Evolutionary conservation across 1,140 invertebrate genomes (phyloP).

Genomic region (Phocides pigmalion): DNA sequence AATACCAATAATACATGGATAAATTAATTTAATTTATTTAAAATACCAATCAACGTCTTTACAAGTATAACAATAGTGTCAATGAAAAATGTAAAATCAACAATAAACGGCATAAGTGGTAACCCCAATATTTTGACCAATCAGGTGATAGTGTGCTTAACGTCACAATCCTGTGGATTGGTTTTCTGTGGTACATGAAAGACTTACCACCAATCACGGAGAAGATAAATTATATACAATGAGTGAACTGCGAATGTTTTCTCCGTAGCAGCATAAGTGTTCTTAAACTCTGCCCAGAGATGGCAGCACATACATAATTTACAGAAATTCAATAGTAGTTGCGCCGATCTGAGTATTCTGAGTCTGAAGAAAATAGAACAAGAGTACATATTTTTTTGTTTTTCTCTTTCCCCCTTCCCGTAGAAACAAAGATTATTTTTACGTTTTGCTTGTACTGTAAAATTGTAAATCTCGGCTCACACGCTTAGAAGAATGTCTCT

Average conservation of each 20-base stretch:
- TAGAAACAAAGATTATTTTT: conserved; percentile 47
- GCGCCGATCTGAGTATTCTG: too few relatives aligned
- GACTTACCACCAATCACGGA: conserved; percentile 26
- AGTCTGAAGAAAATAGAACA: conserved; percentile 44
- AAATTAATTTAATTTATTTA: conserved; percentile 3
- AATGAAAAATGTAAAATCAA: conserved; percentile 39
- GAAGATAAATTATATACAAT: conserved; percentile 4
- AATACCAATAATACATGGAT: neutral
- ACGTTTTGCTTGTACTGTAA: conserved; percentile 26
- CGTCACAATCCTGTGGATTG: neutral
- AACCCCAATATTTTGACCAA: conserved; percentile 16
- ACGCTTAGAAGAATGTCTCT: conserved; percentile 34
- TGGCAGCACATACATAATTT: conserved; percentile 61
- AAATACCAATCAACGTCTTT: conserved; percentile 29
- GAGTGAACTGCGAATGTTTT: conserved; percentile 1
- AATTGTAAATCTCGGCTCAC: conserved; percentile 24
- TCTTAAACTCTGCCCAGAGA: conserved; percentile 47
- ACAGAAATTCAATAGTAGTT: conserved; percentile 74
- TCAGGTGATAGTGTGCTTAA: neutral
- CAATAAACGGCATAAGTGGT: conserved; percentile 11
- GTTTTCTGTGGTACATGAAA: neutral
- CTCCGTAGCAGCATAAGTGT: conserved; percentile 9
- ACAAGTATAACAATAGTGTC: conserved; percentile 38
- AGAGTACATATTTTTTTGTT: conserved; percentile 46
- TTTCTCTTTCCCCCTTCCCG: conserved; percentile 44